These are phyloP conservation scores for Amphimallon solstitiale DNA, from an alignment of 2,888 invertebrate genomes.

Conservation along the genomic window DNA sequence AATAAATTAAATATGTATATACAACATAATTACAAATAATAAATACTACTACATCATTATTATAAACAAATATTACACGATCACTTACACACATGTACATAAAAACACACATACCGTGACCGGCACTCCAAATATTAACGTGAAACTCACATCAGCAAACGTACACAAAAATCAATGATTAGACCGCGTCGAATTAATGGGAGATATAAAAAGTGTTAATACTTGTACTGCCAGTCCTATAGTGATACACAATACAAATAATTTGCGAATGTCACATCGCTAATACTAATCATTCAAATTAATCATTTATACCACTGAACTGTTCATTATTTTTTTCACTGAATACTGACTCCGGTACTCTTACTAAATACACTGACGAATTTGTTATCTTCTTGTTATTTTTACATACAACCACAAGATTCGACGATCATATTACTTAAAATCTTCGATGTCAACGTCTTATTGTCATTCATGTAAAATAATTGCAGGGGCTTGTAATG, in stretches of 20 bases:
- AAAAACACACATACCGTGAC: too few species aligned
- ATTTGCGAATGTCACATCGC: constrained; percentile 7
- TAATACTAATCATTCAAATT: constrained; percentile 9
- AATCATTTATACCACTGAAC: background rate
- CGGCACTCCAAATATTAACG: too few species aligned
- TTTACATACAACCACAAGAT: constrained; percentile 88
- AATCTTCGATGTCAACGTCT: constrained; percentile 80
- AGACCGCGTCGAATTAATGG: too few species aligned
- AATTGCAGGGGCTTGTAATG: constrained; percentile 82
- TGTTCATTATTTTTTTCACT: background rate
- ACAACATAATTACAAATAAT: constrained; percentile 20
- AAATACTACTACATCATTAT: constrained; percentile 6
- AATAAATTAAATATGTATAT: constrained; percentile 26
- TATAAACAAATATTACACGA: too few species aligned
- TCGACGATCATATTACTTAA: constrained; percentile 93
- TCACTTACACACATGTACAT: too few species aligned
- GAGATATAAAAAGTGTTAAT: too few species aligned
- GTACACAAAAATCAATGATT: too few species aligned
- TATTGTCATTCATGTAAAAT: constrained; percentile 82
- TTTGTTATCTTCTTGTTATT: background rate
- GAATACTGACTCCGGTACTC: constrained; percentile 15
- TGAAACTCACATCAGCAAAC: too few species aligned
- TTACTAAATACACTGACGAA: background rate
- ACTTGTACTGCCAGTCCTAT: too few species aligned
- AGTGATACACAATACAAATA: too few species aligned